Base-by-base conservation (phyloP, 2,113 vertebrate species). In the Gallinago jamesoni region DNA sequence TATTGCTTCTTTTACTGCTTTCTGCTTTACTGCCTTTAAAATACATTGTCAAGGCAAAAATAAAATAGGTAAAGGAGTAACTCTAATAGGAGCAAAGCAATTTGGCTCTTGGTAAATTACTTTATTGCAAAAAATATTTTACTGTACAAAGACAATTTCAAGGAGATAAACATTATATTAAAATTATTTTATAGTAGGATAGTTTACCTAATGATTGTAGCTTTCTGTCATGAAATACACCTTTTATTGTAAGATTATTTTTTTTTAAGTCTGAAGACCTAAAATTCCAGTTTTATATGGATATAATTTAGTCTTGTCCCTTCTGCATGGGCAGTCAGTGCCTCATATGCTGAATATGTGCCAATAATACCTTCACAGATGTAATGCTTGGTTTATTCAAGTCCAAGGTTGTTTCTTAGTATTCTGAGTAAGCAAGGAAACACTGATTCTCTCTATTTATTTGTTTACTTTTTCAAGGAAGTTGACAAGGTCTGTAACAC, bases 21-120 rank as follows among this genome's bases (percentile, higher is more conserved):
- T 97, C 94, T 97, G 91, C 96, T 98, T 98, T 97, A 84, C 91
- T 97, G 93, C 79, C 76, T 97, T 96, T 97, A 96, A 97, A 97
- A 94, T 57, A 97, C 80, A 86, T 92, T 96, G 90, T 93, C 87
- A 83, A 94, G 96, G 76, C 94, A 94, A 97, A 96, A 97, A 87
- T 90, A 91, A 97, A 98, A 95, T 62, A 89, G 90, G 66, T 91
- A 94, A 95, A 94, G 90, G 90, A 91, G 88, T 86, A 95, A 67
- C 52, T 91, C 62, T 94, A 93, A 89, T 68, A 66, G 53, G 63
- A 94, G 53, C 35, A 89, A 79, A 81, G 86, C 91, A 95, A 81
- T 96, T 91, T 94, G 77, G 84, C 85, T 57, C 43, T 37, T 95
- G 86, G 87, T 97, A 94, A 94, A 95, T 97, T 62, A 83, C 68